Conservation (phyloP, 1,140 invertebrate genomes). For the Oscheius sp. region DNA sequence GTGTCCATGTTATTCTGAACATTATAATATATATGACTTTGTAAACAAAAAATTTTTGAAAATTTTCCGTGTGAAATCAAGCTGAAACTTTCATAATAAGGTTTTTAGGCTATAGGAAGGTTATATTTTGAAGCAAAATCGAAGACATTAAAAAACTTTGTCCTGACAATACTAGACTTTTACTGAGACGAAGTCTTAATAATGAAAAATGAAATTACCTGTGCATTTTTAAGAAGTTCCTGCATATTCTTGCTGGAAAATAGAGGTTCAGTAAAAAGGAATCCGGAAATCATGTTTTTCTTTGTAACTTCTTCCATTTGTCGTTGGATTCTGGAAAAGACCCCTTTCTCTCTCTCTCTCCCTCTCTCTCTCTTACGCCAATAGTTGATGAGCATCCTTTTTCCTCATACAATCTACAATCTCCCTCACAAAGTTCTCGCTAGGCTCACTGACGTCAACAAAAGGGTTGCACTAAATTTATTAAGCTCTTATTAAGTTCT, state of each 20-base stretch:
- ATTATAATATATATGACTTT: too few species aligned
- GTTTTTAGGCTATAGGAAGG: too few species aligned
- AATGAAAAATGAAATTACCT: neutral
- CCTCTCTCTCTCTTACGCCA: too few species aligned
- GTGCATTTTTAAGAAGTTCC: neutral
- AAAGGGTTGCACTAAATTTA: neutral
- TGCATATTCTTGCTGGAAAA: neutral
- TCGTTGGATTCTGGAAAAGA: constrained; percentile 16
- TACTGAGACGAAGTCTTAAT: too few species aligned
- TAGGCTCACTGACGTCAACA: neutral
- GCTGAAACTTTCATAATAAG: too few species aligned
- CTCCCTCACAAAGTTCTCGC: neutral
- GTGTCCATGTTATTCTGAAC: too few species aligned
- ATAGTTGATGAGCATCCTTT: neutral
- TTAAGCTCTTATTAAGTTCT: neutral
- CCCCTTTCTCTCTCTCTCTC: too few species aligned
- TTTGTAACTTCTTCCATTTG: neutral
- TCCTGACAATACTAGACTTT: too few species aligned
- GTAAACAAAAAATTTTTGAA: too few species aligned
- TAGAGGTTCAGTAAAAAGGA: neutral
- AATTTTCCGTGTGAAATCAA: too few species aligned
- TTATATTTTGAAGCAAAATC: too few species aligned
- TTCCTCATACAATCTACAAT: neutral
- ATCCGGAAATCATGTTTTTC: neutral
- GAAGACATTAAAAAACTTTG: too few species aligned